Evolutionary conservation across 2,888 invertebrate genomes (phyloP), one percentile per base, ranked within the genome.

Genomic region (Drosophila kambysellisi): DNA sequence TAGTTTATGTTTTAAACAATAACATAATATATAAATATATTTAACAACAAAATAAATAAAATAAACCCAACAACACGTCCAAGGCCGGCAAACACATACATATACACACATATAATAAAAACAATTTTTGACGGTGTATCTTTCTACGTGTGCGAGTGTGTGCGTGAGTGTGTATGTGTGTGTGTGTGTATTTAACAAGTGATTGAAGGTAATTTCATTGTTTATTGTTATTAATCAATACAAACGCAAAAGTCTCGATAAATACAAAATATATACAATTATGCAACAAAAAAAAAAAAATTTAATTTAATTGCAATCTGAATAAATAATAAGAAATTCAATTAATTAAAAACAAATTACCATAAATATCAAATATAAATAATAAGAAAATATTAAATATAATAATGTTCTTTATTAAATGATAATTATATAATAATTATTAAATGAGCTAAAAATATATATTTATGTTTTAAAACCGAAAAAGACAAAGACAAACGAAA

Each of bases 191-290:
- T 71, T 75, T 75, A 76, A 74, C 82, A 78, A 87, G 83, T 84
- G 84, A 84, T 87, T 74, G 73, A 87, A 87, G 88, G 84, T 87
- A 83, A 83, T 70, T 73, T 56, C 30, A 76, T 79, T 78, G 78
- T 77, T 74, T 72, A 62, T 68, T 76, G 64, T 67, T 79, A 60
- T 63, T 71, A 75, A 77, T 75, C 65, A 66, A 79, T 60, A 50
- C 32, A 48, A 33, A n/a, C 30, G 20, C 57, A 57, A 32, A 29
- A 54, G 39, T 15, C 15, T 56, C 12, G 20, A 39, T 7, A 30
- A 35, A 48, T 37, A 33, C 53, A 32, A 32, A 54, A 35, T 29
- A 11, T 15, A 41, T 41, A 33, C 39, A 70, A 53, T 30, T 37
- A 33, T 20, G 57, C 60, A 61, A 20, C 12, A 46, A 56, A 50